Evolutionary conservation across 2,113 vertebrate species (phyloP), one percentile per base, ranked within the genome.

Genomic region (Tenebrosternarchus preto): DNA sequence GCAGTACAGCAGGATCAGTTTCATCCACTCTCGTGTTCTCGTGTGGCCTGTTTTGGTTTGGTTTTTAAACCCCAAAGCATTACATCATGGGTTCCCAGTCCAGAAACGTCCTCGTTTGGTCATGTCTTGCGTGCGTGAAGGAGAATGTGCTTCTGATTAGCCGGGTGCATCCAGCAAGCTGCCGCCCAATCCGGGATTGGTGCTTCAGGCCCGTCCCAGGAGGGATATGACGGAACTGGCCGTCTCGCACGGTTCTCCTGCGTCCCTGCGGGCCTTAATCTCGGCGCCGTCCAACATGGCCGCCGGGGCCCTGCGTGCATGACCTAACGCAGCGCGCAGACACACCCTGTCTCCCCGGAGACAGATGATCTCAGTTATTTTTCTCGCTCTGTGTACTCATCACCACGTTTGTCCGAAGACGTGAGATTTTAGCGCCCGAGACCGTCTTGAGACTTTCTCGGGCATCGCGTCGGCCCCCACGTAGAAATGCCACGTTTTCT

Each of bases 141-240:
- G 36, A 15, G 46, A 67, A 73, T 88, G 82, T 84, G 87, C 85
- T 87, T 90, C 76, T 87, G 85, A 89, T 90, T 89, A 88, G 74
- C 64, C 2, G 86, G 90, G 87, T 59, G 86, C 85, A 86, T 84
- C 56, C 31, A 17, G 81, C 33, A 50, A 80, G 77, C 25, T 87
- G 84, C 86, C 81, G 73, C 50, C 74, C 85, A 72, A 64, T 84
- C 88, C 87, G 69, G 12, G 59, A 81, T 82, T 82, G 82, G 83
- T 84, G 84, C 77, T 81, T 85, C 77, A 64, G 80, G 82, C 83
- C 85, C 78, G 59, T 86, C 83, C 84, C 77, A 36, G 61, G 43
- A 70, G 80, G 81, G 80, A 80, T 55, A 72, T 85, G 85, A 88
- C 77, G 82, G 78, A 12, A 90, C 89, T 46, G 60, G 57, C 39